Evolutionary conservation across 2,113 vertebrate genomes (phyloP), one percentile per base, ranked within the genome.

Genomic region (Ailuropoda melanoleuca): DNA sequence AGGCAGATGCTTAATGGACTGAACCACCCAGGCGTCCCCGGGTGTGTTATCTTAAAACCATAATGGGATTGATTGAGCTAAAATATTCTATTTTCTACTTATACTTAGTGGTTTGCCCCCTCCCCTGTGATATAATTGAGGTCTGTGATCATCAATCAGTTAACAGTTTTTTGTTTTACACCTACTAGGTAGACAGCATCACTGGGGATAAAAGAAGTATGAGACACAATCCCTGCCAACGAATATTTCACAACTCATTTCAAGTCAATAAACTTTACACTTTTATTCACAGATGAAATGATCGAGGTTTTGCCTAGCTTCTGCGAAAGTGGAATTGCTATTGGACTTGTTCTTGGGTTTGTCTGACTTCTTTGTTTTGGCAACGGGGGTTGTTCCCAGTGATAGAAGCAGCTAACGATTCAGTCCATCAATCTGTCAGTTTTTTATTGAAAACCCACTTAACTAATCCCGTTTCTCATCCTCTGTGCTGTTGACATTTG

Each of bases 361-460:
- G 14, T 95, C 84, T n/a, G 29, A 92, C 17, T 91, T 97, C 48
- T 84, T 91, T 80, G 68, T 85, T 77, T 87, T 58, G 88, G 53
- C 56, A 75, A 68, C 15, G 94, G 34, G 78, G 37, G 39, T 68
- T 93, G 58, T 48, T 78, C 74, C 13, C 46, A 64, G 56, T 88
- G 93, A 85, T 53, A 24, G 50, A 89, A 50, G 55, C 37, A 66
- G 31, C 81, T 93, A 81, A 90, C 53, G 39, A 37, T 92, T 96
- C 62, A 90, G 21, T 70, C 29, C 64, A 21, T 92, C 37, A 92
- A 1, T 95, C 43, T 95, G 84, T 91, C 88, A 88, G 39, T 48
- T 98, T 95, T 95, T 95, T 53, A 92, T 62, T 86, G 70, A 96
- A 93, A 93, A 39, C 29, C 75, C 85, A 39, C 43, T 88, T 84